Evolutionary conservation across 2,888 invertebrate species (phyloP).

Genomic region (Rhagium mordax): DNA sequence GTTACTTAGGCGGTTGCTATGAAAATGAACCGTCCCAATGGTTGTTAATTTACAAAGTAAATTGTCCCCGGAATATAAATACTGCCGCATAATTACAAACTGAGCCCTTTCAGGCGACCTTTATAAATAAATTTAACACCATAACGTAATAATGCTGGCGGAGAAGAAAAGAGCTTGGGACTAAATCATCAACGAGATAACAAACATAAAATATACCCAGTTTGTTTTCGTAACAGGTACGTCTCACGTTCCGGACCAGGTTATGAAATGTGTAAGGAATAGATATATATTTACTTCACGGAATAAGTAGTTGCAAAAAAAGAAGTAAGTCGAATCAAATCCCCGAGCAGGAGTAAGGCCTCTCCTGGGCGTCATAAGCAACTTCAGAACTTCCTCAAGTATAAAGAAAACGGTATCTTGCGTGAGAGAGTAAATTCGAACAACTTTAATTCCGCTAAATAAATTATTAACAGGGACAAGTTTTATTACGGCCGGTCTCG

Average conservation of each 20-base stretch:
- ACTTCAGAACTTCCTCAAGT: constrained; percentile 41
- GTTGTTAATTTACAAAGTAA: no score
- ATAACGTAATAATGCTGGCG: not conserved
- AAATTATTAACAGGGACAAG: constrained; percentile 25
- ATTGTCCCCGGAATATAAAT: no score
- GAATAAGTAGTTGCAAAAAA: constrained; percentile 19
- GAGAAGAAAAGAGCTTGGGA: not conserved
- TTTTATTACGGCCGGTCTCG: constrained; percentile 1
- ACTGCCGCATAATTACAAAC: not conserved
- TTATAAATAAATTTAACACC: not conserved
- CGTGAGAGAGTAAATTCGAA: constrained; percentile 35
- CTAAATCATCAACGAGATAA: not conserved
- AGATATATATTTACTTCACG: not conserved
- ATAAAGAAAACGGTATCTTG: constrained; percentile 40
- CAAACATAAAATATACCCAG: not conserved
- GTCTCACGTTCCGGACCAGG: not conserved
- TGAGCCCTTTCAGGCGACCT: not conserved
- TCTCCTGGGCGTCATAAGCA: constrained; percentile 43
- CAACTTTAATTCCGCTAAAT: constrained; percentile 42
- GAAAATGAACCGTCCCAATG: no score
- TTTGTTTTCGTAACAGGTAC: not conserved
- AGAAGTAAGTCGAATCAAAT: constrained; percentile 20
- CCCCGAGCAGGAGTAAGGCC: constrained; percentile 19
- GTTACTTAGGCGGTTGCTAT: no score
- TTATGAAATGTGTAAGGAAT: constrained; percentile 4